Evolutionary conservation across 1,140 invertebrate genomes (phyloP), one percentile per base, ranked within the genome.

Genomic region (Oryzaephilus surinamensis): DNA sequence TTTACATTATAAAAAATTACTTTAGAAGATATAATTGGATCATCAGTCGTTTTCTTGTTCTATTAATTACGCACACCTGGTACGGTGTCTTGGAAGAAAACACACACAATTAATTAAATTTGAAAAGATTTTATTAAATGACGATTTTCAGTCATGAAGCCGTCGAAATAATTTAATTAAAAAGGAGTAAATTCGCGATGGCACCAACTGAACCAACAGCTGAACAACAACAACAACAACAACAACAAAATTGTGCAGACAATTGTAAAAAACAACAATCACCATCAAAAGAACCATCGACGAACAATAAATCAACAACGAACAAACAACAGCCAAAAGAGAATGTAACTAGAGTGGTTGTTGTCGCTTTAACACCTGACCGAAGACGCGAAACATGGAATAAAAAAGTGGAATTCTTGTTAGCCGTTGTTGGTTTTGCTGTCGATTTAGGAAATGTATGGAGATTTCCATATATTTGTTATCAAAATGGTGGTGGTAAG

Each of bases 341-440:
- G 31, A 56, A 51, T 41, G 46, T 49, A 7, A 61, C 70, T 39
- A 62, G 71, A 11, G 69, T 75, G 18, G 62, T 78, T 33, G 71
- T 77, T 28, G 74, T 78, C 17, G 74, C 74, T 0, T 61, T 77
- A 21, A 77, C 75, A 3, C 71, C 72, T 6, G 70, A 72, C 40
- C 59, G 73, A 16, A 63, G 68, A 32, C 63, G 79, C 1, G 79
- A 82, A 61, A 81, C 78, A 6, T 82, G 79, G 79, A 71, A 71
- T 43, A 88, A 89, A 63, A 92, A 93, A 63, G 81, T 86, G 16
- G 88, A 93, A 63, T 92, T 91, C 61, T 68, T 91, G 13, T 66
- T 91, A 32, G 84, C 85, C 6, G 84, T 90, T 27, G 80, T 90
- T 40, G 86, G 86, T 0, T 91, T 90, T 52, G 85, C 86, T 4